A percentile compares a stretch with the other conserved stretches of the same genome.
These are phyloP conservation scores for Cynoglossus semilaevis DNA, from an alignment of 2,113 vertebrate species.

Conservation along the genomic window DNA sequence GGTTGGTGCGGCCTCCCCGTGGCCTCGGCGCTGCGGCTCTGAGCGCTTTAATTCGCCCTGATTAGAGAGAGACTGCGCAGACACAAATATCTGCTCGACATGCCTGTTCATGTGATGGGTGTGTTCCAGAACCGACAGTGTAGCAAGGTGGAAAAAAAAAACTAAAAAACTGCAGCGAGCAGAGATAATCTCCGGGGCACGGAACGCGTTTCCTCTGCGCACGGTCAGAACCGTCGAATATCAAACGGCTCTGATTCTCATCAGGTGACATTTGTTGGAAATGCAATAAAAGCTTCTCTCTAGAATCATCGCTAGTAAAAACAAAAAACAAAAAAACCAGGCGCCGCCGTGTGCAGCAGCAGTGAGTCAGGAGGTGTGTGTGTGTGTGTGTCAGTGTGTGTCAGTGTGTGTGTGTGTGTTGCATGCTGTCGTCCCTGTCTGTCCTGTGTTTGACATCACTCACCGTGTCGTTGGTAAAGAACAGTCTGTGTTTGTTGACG, in stretches of 20 bases:
- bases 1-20: conserved; percentile 45
- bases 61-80: conserved; percentile 36
- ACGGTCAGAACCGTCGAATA: not conserved
- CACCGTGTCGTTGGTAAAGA: conserved; percentile 28
- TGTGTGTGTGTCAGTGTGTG: conserved; percentile 4
- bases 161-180: not conserved
- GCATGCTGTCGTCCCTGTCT: conserved; percentile 60
- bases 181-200: conserved; percentile 46
- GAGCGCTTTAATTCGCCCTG: conserved; percentile 39
- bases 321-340: conserved; percentile 9
- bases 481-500: conserved; percentile 50
- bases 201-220: no score
- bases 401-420: conserved; percentile 50
- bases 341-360: not conserved
- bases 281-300: conserved; percentile 13
- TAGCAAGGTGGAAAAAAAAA: conserved; percentile 42
- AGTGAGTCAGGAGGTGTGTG: conserved; percentile 1
- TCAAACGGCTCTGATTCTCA: conserved; percentile 12
- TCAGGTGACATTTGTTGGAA: conserved; percentile 18
- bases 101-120: conserved; percentile 70
- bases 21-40: conserved; percentile 31
- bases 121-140: conserved; percentile 44
- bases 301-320: not conserved
- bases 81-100: conserved; percentile 52
- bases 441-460: conserved; percentile 42